Conservation (phyloP, 2,888 invertebrate species). For the Stenolophus ochropezus region DNA sequence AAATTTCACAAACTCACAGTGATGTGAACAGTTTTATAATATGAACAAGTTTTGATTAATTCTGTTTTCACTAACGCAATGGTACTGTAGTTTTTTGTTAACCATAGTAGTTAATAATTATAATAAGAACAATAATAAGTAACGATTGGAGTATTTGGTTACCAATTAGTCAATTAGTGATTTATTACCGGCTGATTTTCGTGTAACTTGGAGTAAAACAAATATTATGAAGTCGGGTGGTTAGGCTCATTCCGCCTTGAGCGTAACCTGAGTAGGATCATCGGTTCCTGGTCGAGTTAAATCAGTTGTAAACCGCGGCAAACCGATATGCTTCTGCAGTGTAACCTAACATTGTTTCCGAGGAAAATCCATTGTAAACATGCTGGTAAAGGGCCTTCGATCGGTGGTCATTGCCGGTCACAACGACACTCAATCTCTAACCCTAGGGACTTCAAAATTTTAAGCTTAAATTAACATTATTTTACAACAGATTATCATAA, state of each 20-base stretch:
- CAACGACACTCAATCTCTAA: slow-evolving; percentile 20
- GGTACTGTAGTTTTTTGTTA: no score
- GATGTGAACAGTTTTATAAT: no score
- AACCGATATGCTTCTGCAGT: slow-evolving; percentile 61
- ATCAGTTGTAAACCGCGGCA: slow-evolving; percentile 61
- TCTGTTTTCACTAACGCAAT: no score
- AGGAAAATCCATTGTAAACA: slow-evolving; percentile 65
- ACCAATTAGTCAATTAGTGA: background rate
- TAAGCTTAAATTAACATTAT: slow-evolving; percentile 6
- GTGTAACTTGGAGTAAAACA: background rate
- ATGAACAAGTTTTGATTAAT: no score
- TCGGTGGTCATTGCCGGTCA: slow-evolving; percentile 3
- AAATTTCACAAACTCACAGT: no score
- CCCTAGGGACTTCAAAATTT: slow-evolving; percentile 16
- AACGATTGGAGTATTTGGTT: background rate
- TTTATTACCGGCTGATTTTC: background rate
- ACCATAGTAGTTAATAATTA: background rate
- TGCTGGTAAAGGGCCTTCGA: slow-evolving; percentile 43
- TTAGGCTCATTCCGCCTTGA: background rate
- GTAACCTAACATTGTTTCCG: slow-evolving; percentile 63
- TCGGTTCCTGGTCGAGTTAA: slow-evolving; percentile 51
- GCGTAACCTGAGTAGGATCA: slow-evolving; percentile 36
- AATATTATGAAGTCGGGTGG: slow-evolving; percentile 10
- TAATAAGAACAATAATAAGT: background rate
- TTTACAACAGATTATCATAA: background rate